Evolutionary conservation across 2,113 vertebrate species (phyloP), one percentile per base, ranked within the genome.

Genomic region (Callorhinus ursinus): DNA sequence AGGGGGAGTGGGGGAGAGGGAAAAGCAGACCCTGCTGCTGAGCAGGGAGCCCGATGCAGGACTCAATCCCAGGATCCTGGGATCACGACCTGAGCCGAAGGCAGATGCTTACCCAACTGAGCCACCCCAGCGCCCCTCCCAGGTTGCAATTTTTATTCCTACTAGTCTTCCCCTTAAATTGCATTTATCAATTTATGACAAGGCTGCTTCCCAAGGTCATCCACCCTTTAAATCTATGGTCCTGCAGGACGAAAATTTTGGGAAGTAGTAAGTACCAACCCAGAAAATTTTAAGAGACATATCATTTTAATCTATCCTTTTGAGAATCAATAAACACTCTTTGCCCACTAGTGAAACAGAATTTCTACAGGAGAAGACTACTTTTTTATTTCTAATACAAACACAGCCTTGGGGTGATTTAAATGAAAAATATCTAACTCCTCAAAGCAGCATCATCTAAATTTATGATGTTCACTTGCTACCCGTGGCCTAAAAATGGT

Each of bases 331-430:
- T 86, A 77, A 49, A 26, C 4, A 72, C 46, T 18, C 46, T 81
- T 86, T 82, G 36, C 65, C 65, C 28, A 63, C 46, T 87, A 39
- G 12, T 53, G 22, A 97, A 92, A 71, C 19, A 61, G 36, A 51
- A 80, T 76, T 84, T 84, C 84, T 93, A n/a, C 18, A 77, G 33
- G 0, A 69, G 74, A 88, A 76, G 63, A 46, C n/a, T 5, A 81
- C 11, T 86, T 96, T 88, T 94, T 96, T 84, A 94, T 96, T 93
- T 85, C 85, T 49, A 72, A 91, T 57, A 81, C 15, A 95, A 96
- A 86, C n/a, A 71, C 15, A 79, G 67, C 82, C 51, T 79, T 67
- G 26, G 46, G 94, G 53, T 55, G 7, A 92, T 77, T 89, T 69
- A 83, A 91, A 89, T 57, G 89, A 93, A 95, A 94, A 83, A 55